These are phyloP conservation scores for Strigamia transsilvanica DNA, from an alignment of 2,888 invertebrate species.

Conservation along the genomic window DNA sequence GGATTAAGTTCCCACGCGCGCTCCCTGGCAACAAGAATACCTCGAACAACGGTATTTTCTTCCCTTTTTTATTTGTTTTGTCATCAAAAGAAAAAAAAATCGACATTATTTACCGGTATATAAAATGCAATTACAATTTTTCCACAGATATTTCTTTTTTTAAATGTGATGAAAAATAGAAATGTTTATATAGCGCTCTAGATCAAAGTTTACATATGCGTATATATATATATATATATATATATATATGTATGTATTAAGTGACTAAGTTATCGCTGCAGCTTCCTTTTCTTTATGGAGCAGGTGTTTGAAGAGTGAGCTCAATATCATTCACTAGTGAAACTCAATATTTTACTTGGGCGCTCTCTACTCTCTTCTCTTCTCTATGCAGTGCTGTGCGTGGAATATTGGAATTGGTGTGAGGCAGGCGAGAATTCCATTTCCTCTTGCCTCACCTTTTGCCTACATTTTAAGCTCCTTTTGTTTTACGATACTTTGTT, in stretches of 20 bases:
- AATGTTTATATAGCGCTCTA: conserved; percentile 9
- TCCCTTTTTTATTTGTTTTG: neutral
- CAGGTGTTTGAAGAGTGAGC: conserved; percentile 49
- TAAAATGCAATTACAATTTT: conserved; percentile 7
- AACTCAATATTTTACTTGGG: conserved; percentile 48
- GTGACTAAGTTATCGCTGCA: conserved; percentile 33
- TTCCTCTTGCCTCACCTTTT: conserved; percentile 18
- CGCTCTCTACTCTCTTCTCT: neutral
- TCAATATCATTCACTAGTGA: conserved; percentile 33
- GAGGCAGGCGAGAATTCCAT: conserved; percentile 27
- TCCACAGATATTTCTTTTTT: neutral
- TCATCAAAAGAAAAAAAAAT: neutral
- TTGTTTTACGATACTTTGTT: conserved; percentile 46
- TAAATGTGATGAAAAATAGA: neutral
- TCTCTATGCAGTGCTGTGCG: conserved; percentile 31
- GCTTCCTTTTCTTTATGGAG: conserved; percentile 38
- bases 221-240: neutral
- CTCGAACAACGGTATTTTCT: neutral
- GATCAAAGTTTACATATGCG: conserved; percentile 5
- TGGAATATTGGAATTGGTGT: conserved; percentile 44
- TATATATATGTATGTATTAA: neutral
- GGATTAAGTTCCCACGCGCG: neutral
- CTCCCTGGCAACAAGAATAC: conserved; percentile 18
- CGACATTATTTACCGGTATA: neutral
- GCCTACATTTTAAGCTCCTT: conserved; percentile 42